These are phyloP conservation scores for Sebastes alutus DNA, from an alignment of 2,797 vertebrate species.

Conservation along the genomic window DNA sequence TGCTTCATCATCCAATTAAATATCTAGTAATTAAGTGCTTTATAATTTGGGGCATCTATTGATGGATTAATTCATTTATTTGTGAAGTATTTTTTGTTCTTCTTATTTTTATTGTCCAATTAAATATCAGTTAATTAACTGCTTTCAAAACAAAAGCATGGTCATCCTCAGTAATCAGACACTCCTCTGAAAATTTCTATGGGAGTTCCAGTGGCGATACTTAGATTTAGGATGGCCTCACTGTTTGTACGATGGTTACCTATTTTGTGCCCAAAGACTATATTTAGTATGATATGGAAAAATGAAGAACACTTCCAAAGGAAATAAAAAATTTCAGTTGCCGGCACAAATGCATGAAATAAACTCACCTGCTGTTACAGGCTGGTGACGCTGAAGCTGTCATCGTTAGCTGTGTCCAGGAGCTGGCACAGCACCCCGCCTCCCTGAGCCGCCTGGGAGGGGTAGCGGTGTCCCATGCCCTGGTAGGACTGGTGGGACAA, in stretches of 20 bases:
- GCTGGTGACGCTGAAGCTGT: conserved; percentile 99
- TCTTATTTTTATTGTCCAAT: neutral
- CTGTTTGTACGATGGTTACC: neutral
- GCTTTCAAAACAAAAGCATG: neutral
- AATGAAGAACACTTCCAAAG: neutral
- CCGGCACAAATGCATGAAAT: neutral
- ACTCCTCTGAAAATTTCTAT: neutral
- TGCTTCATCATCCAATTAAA: conserved; percentile 1
- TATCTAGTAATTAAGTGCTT: neutral
- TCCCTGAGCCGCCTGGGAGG: conserved; percentile 87
- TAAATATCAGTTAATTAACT: neutral
- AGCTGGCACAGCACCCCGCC: conserved; percentile 94
- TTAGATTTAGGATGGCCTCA: neutral
- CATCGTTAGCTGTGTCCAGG: conserved; percentile 94
- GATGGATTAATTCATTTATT: neutral
- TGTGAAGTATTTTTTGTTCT: neutral
- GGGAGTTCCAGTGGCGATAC: neutral
- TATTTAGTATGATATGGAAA: neutral
- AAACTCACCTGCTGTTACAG: conserved; percentile 89
- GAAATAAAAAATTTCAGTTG: neutral
- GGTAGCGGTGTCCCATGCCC: conserved; percentile 86
- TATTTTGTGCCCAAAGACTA: neutral
- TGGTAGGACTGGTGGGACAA: conserved; percentile 92
- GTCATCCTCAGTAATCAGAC: neutral
- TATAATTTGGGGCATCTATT: neutral